Conservation (phyloP, 2,888 invertebrate genomes). For the Lochmaea crataegi region DNA sequence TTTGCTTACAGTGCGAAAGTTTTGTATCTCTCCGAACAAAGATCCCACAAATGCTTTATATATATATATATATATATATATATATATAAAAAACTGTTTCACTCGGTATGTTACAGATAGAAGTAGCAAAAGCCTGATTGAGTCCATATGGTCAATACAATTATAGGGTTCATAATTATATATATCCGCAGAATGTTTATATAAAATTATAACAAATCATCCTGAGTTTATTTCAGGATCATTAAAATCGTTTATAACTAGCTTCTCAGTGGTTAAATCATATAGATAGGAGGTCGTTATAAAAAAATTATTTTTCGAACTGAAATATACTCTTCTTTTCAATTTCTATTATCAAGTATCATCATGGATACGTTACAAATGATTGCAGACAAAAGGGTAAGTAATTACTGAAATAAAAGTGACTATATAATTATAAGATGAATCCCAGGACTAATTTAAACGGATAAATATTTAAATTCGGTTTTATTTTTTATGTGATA, state of each 20-base stretch:
- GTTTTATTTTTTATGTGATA: no score
- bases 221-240: background rate
- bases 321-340: background rate
- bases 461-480: no score
- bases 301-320: background rate
- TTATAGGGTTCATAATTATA: slow-evolving; percentile 9
- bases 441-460: no score
- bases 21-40: no score
- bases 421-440: no score
- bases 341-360: background rate
- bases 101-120: background rate
- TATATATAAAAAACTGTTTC: background rate
- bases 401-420: background rate
- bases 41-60: no score
- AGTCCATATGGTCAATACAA: slow-evolving; percentile 4
- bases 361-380: background rate
- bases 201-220: slow-evolving; percentile 5
- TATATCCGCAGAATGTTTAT: slow-evolving; percentile 14
- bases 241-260: slow-evolving; percentile 1
- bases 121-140: background rate
- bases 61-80: no score
- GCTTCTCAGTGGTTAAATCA: background rate
- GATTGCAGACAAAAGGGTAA: background rate
- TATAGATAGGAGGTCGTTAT: background rate
- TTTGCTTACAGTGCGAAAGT: no score